Evolutionary conservation across 2,888 invertebrate species (phyloP), one percentile per base, ranked within the genome.

Genomic region (Cheilosia variabilis): DNA sequence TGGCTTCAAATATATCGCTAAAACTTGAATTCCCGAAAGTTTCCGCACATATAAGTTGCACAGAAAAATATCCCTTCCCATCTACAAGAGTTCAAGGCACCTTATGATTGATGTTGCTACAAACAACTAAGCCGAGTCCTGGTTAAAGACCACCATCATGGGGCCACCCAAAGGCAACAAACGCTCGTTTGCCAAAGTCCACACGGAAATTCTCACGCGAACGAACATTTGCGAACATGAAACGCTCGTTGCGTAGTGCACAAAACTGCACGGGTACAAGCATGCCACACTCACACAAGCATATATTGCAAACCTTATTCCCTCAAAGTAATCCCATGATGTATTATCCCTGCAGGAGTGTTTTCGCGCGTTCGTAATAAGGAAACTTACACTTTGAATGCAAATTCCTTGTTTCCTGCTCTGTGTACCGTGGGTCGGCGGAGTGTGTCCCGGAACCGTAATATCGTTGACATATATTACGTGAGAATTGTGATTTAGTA

Each of bases 291-390:
- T 24, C 15, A 19, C 19, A 22, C 6, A 19, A 1, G 4, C 24
- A 7, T 13, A 13, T 45, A 57, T 55, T 41, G 17, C 31, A 24
- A 53, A 34, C 9, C 50, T 62, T 45, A 52, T 22, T 19, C 52
- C 72, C 53, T 63, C 71, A 62, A 73, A 62, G 73, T 63, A 73
- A 73, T 63, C 53, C 62, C 53, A 63, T 73, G 73, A 73, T 63
- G 73, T 73, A 73, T 73, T 73, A 62, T 62, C 62, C 62, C 63
- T 47, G 45, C 63, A 45, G 63, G 55, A 73, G 17, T 43, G 37
- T 50, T 27, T 58, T 47, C 37, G 34, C 27, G 41, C 19, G 19
- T 22, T 58, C n/a, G 50, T 45, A 57, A 27, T 63, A 62, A 65
- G 50, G 66, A 57, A 76, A 76, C 55, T 47, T 27, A 34, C 37